Evolutionary conservation across 2,113 vertebrate species (phyloP), one percentile per base, ranked within the genome.

Genomic region (Oceanodroma tethys): DNA sequence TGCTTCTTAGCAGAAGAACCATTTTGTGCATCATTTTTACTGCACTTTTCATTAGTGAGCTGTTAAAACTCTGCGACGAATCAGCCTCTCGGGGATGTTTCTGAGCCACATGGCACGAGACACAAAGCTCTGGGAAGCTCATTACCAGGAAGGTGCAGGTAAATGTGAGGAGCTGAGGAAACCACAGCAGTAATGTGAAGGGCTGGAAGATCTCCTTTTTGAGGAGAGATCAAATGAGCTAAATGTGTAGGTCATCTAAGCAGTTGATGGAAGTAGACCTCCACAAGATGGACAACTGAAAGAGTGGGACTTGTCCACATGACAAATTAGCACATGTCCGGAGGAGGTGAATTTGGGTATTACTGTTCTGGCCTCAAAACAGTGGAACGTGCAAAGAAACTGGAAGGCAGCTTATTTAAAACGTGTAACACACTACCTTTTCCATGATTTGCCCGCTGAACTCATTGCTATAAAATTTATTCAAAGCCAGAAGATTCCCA

Each of bases 251-350:
- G 48, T 43, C 26, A 34, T 36, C 25, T 22, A 27, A 56, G 90
- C 53, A 58, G 18, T 1, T 73, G 78, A 22, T 65, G 71, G 36
- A 72, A 72, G 26, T 16, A 70, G 60, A 92, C 34, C 36, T 62
- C 36, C 23, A 26, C 11, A 13, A 22, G n/a, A 21, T 52, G 68
- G 34, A 43, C 56, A 53, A 5, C 50, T 60, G 60, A 63, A 53
- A 34, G 47, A 3, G 32, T 36, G 43, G 47, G 50, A 11, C 56
- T 43, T 43, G 73, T 74, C 38, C 47, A 47, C 12, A 7, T 34
- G 70, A 66, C 65, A 53, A 20, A 81, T 72, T 30, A 52, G 18
- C 30, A 63, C n/a, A n/a, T 0, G 0, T 22, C 13, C 60, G 81
- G 83, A 48, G 73, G 21, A 80, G 59, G 34, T 50, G 22, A 23